Conservation (phyloP, 1,140 invertebrate species). For the Cyclargus thomasi region DNA sequence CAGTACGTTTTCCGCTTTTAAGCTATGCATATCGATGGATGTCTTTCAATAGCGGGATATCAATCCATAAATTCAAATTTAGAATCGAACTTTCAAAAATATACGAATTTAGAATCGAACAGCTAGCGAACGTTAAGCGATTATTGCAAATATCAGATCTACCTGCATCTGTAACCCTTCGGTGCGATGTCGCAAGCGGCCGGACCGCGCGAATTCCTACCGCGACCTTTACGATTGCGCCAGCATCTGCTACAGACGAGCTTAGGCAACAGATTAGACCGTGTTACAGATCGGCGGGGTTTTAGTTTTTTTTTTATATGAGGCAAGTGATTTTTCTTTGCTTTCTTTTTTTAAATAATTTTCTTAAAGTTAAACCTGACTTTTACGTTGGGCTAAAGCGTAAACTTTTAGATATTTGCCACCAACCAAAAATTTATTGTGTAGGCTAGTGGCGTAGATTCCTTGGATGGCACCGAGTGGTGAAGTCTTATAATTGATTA, state of each 20-base stretch:
- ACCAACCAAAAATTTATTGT: too few species aligned
- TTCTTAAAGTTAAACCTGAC: too few species aligned
- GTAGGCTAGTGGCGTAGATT: too few species aligned
- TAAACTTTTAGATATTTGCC: too few species aligned
- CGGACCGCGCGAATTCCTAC: constrained; percentile 71
- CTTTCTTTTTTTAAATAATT: too few species aligned
- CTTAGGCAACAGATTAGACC: constrained; percentile 64
- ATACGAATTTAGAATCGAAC: constrained; percentile 13
- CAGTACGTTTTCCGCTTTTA: too few species aligned
- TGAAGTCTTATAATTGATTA: too few species aligned
- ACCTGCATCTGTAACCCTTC: constrained; percentile 46
- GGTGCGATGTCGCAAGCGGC: constrained; percentile 58
- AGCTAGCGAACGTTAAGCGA: constrained; percentile 29
- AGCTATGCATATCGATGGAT: too few species aligned
- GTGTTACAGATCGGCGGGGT: constrained; percentile 42
- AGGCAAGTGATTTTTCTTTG: too few species aligned
- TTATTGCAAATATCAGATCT: constrained; percentile 42
- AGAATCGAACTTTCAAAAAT: constrained; percentile 13
- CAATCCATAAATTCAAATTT: not conserved
- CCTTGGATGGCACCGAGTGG: too few species aligned
- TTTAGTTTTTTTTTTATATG: not conserved
- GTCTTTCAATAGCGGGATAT: too few species aligned
- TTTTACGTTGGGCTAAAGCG: too few species aligned
- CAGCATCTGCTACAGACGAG: constrained; percentile 60
- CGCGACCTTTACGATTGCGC: constrained; percentile 71